Conservation (phyloP, 2,113 vertebrate species). For the Elaphurus davidianus region DNA sequence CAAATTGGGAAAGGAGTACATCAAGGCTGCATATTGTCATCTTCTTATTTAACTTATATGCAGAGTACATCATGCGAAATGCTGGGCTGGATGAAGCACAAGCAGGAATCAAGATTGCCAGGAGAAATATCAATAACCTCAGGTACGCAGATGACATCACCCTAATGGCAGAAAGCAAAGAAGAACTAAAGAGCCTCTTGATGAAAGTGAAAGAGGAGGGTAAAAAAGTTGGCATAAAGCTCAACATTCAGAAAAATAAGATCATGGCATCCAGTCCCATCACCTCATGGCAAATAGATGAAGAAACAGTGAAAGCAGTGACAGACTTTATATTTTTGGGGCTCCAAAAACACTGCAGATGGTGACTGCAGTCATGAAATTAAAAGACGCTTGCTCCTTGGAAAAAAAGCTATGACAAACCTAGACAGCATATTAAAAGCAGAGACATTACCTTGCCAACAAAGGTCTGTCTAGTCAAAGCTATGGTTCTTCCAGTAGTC, state of each 20-base stretch:
- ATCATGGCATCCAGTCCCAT: rapidly evolving
- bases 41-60: not conserved
- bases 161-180: not conserved
- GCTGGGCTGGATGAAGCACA: not conserved
- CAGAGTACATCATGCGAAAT: not conserved
- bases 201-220: not conserved
- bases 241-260: not conserved
- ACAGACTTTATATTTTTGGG: rapidly evolving
- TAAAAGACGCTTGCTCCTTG: not conserved
- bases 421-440: not conserved
- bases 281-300: not conserved
- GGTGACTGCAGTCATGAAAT: not conserved
- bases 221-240: not conserved
- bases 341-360: not conserved
- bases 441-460: not conserved
- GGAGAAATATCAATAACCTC: not conserved
- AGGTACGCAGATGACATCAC: not conserved
- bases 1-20: rapidly evolving
- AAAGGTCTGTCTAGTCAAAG: not conserved
- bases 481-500: not conserved
- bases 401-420: not conserved
- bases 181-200: not conserved
- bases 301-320: not conserved
- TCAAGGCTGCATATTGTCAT: not conserved
- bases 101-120: not conserved